A percentile compares a stretch with the other conserved stretches of the same genome.
Conservation (phyloP, 2,888 invertebrate species). For the Caenorhabditis sp. region DNA sequence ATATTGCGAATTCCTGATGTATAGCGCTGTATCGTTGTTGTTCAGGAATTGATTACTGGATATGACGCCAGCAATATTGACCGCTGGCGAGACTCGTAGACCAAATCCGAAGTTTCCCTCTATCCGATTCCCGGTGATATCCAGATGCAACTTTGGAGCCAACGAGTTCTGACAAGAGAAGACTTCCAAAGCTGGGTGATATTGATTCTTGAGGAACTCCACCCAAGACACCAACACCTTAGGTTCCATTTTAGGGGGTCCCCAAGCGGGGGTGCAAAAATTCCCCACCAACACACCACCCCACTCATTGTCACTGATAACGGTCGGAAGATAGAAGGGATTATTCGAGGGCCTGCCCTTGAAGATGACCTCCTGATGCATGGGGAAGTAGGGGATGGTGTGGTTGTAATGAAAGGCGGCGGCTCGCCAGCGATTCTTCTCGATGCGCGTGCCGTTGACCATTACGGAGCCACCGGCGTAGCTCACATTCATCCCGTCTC, state of each 20-base stretch:
- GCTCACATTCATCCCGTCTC: constrained; percentile 93
- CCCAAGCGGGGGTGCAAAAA: constrained; percentile 77
- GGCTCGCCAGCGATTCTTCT: constrained; percentile 85
- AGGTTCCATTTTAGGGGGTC: constrained; percentile 41
- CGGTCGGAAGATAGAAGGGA: constrained; percentile 75
- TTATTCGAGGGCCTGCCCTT: constrained; percentile 70
- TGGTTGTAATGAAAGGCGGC: constrained; percentile 89
- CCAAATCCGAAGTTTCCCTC: constrained; percentile 62
- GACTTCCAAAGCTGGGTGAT: constrained; percentile 70
- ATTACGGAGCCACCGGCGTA: constrained; percentile 92
- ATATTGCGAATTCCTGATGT: constrained; percentile 65
- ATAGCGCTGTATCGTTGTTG: constrained; percentile 66
- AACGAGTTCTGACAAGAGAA: constrained; percentile 64
- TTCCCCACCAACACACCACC: constrained; percentile 91
- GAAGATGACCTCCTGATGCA: constrained; percentile 83
- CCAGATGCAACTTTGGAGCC: constrained; percentile 45
- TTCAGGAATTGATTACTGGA: constrained; percentile 67
- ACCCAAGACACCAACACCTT: constrained; percentile 68
- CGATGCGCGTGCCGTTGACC: constrained; percentile 84
- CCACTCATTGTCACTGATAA: constrained; percentile 86
- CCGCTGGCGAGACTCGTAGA: constrained; percentile 67
- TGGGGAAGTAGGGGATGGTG: constrained; percentile 82
- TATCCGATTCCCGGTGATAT: constrained; percentile 58
- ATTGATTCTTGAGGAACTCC: constrained; percentile 63
- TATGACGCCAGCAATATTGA: constrained; percentile 63